Evolutionary conservation across 2,797 vertebrate species (phyloP).

Genomic region (Typhlichthys subterraneus): DNA sequence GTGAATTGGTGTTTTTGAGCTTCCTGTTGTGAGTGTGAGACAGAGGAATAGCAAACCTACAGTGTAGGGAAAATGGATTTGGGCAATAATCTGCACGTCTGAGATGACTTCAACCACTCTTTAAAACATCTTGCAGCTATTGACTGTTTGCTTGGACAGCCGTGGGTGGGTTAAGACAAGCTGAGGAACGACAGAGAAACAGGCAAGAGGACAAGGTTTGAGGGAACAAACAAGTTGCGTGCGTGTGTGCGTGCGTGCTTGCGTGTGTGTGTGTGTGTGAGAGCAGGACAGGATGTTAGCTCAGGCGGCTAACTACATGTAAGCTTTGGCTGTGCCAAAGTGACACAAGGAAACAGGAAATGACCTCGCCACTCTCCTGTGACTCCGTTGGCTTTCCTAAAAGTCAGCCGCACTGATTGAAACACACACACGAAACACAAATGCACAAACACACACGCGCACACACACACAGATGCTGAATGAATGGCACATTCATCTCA

Average conservation of each 20-base stretch:
- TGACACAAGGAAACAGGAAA: constrained; percentile 39
- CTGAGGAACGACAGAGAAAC: neutral
- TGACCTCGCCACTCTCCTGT: constrained; percentile 7
- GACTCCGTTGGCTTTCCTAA: constrained; percentile 19
- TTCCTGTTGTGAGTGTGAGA: neutral
- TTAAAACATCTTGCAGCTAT: constrained; percentile 5
- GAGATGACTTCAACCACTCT: constrained; percentile 1
- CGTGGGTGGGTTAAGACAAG: constrained; percentile 4
- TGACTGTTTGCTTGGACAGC: constrained; percentile 11
- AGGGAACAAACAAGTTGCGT: neutral
- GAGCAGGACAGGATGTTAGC: constrained; percentile 27
- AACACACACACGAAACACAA: constrained; percentile 2
- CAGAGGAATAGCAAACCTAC: neutral
- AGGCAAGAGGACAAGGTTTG: constrained; percentile 1
- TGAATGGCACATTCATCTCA: constrained; percentile 13
- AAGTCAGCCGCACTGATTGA: constrained; percentile 24
- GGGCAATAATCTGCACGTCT: neutral
- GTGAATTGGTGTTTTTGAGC: neutral
- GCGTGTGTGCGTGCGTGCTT: too few relatives aligned
- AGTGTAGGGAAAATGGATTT: neutral
- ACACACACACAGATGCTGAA: constrained; percentile 8
- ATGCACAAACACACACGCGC: constrained; percentile 1
- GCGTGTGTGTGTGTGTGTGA: neutral
- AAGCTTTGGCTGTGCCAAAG: constrained; percentile 15
- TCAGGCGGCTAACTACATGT: constrained; percentile 16